Base-by-base conservation (phyloP, 1,140 invertebrate genomes). In the Diachasmimorpha longicaudata region DNA sequence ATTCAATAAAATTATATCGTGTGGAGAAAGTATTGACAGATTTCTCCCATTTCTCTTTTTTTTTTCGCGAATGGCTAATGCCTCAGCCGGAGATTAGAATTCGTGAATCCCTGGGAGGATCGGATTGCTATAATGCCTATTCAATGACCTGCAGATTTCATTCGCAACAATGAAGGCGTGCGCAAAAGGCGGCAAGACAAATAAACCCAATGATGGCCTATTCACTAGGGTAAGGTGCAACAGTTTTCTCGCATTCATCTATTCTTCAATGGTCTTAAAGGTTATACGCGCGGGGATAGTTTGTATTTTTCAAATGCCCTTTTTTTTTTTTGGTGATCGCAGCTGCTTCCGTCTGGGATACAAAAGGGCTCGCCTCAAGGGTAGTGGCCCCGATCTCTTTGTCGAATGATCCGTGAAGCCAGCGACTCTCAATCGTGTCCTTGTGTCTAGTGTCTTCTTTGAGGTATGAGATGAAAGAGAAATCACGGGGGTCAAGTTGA, bases 341-440 rank as follows among this genome's bases (percentile, higher is more conserved):
- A 76, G 74, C 74, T 76, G 74, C 74, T 71, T 76, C 68, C 55
- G 74, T 76, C 21, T 76, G 16, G 11, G 31, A 19, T 39, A 76
- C 74, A 76, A 76, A 63, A 71, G 74, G 69, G 46, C 69, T 55
- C 74, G 70, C 74, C 74, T 76, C 74, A 55, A 76, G 74, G 69
- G 69, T 76, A 76, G 68, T 71, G 52, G n/a, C 52, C 68, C 74
- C 67, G 68, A 66, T 71, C 52, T 71, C 69, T 48, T 76, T 76
- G 74, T 76, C 69, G 69, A 76, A 71, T 76, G 74, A 76, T 71
- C 69, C 69, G 69, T 13, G 70, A 76, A 71, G 69, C 74, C 58
- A 76, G 74, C 36, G 74, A 71, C 58, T 76, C 74, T 76, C 74
- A 71, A 76, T 76, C 48, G 68, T 70, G 68, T 74, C 42, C 66